A percentile compares a stretch with the other conserved stretches of the same genome.
Evolutionary conservation across 2,888 invertebrate genomes (phyloP).

Genomic region (Sarcophaga caerulescens): DNA sequence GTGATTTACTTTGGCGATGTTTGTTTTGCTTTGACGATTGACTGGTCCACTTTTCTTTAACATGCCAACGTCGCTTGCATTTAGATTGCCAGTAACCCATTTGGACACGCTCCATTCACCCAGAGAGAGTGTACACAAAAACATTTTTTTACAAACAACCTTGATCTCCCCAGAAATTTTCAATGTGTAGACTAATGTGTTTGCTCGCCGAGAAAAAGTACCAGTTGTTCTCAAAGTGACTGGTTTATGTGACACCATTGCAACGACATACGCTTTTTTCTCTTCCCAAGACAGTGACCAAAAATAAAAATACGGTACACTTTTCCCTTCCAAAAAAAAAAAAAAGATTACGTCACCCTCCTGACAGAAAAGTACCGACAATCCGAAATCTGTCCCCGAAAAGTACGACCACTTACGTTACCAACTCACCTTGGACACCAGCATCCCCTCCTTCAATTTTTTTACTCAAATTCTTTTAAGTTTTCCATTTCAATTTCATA

Average conservation of each 20-base stretch:
- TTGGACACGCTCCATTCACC: slow-evolving; percentile 43
- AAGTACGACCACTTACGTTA: no score
- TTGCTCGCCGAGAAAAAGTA: slow-evolving; percentile 56
- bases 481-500: no score
- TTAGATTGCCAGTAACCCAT: slow-evolving; percentile 55
- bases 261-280: slow-evolving; percentile 53
- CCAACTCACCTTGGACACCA: no score
- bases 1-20: slow-evolving; percentile 23
- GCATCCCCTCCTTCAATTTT: no score
- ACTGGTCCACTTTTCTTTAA: slow-evolving; percentile 30
- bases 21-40: slow-evolving; percentile 24
- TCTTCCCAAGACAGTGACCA: slow-evolving; percentile 51
- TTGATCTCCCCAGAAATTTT: slow-evolving; percentile 52
- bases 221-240: slow-evolving; percentile 56
- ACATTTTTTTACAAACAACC: slow-evolving; percentile 60
- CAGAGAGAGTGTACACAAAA: slow-evolving; percentile 44
- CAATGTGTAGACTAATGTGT: slow-evolving; percentile 56
- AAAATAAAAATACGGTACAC: no score
- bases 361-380: no score
- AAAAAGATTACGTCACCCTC: no score
- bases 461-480: no score
- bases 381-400: no score
- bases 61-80: slow-evolving; percentile 51
- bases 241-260: no score
- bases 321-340: no score